Evolutionary conservation across 2,113 vertebrate genomes (phyloP).

Genomic region (Sceloporus undulatus): DNA sequence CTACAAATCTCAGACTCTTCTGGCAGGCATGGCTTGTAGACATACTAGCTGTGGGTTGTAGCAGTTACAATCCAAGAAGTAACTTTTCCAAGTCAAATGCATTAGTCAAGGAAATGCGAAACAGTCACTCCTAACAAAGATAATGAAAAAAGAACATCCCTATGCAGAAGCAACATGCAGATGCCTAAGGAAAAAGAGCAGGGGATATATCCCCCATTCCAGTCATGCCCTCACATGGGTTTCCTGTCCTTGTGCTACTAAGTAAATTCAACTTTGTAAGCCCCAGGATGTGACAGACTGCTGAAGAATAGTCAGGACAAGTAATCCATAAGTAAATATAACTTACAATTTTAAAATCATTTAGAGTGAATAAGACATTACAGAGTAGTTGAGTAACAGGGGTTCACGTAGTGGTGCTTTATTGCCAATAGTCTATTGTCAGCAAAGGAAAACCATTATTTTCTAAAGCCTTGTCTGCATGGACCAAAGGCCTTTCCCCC

Average conservation of each 20-base stretch:
- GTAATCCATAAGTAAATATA: constrained; percentile 3
- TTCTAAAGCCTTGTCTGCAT: neutral
- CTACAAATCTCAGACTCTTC: no score
- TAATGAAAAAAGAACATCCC: neutral
- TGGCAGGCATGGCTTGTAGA: no score
- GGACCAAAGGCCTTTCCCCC: neutral
- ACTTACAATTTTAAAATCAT: neutral
- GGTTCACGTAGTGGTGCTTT: neutral
- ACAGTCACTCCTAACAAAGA: neutral
- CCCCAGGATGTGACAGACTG: neutral
- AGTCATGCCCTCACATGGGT: neutral
- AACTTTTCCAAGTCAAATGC: neutral
- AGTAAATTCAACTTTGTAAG: neutral
- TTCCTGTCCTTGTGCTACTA: no score
- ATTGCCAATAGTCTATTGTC: neutral
- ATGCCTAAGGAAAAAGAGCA: neutral
- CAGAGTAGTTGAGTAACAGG: neutral
- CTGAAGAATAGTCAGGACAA: neutral
- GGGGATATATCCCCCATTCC: neutral
- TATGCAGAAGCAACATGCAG: neutral
- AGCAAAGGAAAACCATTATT: neutral
- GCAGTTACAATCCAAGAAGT: no score
- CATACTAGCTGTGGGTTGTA: no score
- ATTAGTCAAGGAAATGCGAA: neutral
- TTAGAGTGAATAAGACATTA: no score